Evolutionary conservation across 2,797 vertebrate species (phyloP).

Genomic region (Ptychadena robeensis): DNA sequence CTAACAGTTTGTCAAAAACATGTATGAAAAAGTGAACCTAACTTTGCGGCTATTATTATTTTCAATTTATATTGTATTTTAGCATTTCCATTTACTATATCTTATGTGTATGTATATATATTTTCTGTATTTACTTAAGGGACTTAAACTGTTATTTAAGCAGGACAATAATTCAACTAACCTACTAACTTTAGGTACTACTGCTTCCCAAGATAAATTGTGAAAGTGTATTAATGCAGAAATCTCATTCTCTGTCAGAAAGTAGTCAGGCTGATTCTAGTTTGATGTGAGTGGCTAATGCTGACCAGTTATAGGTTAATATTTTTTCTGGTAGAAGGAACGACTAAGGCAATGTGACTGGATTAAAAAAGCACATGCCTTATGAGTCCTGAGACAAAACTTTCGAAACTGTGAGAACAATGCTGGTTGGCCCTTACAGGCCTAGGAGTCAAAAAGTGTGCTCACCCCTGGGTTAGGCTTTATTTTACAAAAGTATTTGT

Average conservation of each 20-base stretch:
- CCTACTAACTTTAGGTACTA: not conserved
- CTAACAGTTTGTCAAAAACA: not conserved
- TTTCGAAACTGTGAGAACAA: no score
- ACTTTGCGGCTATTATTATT: not conserved
- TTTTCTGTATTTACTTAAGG: not conserved
- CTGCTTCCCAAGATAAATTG: not conserved
- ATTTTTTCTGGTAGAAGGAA: not conserved
- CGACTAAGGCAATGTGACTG: no score
- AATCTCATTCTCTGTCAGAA: not conserved
- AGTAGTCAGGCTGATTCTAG: not conserved
- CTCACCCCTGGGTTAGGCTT: no score
- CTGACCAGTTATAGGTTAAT: not conserved
- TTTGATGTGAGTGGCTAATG: not conserved
- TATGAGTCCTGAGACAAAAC: no score
- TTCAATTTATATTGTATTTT: not conserved
- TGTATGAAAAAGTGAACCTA: not conserved
- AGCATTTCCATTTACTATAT: not conserved
- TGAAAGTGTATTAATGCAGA: not conserved
- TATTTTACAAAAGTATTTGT: no score
- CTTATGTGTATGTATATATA: not conserved
- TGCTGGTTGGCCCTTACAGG: no score
- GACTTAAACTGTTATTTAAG: not conserved
- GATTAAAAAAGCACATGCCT: no score
- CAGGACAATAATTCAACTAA: not conserved
- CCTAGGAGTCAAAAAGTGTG: no score